phyloP scores from a whole-genome alignment of 2,888 invertebrate genomes.

The Calameuta idolon region DNA sequence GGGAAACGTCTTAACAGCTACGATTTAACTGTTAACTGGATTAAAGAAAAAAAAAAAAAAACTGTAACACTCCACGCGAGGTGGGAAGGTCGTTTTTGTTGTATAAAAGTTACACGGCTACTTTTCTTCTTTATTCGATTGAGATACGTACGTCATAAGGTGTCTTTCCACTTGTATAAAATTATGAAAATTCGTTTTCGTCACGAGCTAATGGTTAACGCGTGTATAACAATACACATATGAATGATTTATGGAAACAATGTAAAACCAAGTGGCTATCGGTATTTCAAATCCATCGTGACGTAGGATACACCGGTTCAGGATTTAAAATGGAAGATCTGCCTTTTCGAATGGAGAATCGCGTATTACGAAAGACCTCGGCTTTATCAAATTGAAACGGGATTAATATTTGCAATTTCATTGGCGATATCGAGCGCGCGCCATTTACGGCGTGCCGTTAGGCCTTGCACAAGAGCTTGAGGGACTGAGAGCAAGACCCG shows the following conservation, averaged over 20 bases:
- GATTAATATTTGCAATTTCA: not conserved
- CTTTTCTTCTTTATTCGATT: not conserved
- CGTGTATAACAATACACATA: not conserved
- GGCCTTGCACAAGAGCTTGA: not conserved
- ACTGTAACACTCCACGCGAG: not conserved
- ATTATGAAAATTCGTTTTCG: no score
- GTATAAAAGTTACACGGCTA: not conserved
- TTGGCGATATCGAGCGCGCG: not conserved
- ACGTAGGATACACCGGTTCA: not conserved
- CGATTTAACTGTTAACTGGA: conserved; percentile 4
- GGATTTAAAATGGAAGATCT: not conserved
- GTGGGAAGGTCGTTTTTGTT: not conserved
- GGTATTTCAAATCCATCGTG: not conserved
- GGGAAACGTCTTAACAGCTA: conserved; percentile 6
- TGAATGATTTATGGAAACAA: not conserved
- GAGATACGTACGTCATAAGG: not conserved
- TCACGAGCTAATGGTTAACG: not conserved
- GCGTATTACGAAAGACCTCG: not conserved
- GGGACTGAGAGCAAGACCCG: not conserved
- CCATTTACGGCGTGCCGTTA: not conserved
- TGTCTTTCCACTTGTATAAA: not conserved
- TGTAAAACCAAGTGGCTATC: not conserved
- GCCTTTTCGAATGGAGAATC: not conserved
- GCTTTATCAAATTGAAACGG: not conserved
- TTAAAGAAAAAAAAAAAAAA: not conserved